A percentile compares a stretch with the other conserved stretches of the same genome.
These are phyloP conservation scores for Sylvicola cinctus DNA, from an alignment of 2,888 invertebrate genomes.

Conservation along the genomic window DNA sequence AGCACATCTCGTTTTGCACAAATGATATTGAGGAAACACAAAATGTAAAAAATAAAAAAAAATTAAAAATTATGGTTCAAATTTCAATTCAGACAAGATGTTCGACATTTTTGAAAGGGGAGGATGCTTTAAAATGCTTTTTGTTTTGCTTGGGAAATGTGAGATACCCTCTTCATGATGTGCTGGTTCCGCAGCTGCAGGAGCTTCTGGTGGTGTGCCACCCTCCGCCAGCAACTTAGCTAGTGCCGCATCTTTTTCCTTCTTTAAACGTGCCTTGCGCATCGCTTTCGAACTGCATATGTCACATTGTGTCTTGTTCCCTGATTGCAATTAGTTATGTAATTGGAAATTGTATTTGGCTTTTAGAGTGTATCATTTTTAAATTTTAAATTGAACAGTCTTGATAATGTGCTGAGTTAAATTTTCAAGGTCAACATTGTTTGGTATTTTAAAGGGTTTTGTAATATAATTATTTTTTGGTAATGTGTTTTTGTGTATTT, in stretches of 20 bases:
- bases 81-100: too few species aligned
- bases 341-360: not conserved
- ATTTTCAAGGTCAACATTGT: too few species aligned
- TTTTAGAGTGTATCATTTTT: not conserved
- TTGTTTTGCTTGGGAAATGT: too few species aligned
- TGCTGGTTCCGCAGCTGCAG: conserved; percentile 25
- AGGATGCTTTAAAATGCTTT: too few species aligned
- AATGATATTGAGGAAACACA: too few species aligned
- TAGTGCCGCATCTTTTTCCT: conserved; percentile 23
- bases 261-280: conserved; percentile 46
- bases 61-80: too few species aligned
- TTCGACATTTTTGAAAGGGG: too few species aligned
- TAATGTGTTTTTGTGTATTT: not conserved
- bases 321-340: conserved; percentile 25
- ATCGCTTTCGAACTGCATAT: conserved; percentile 56
- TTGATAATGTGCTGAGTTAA: too few species aligned
- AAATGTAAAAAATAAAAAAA: too few species aligned
- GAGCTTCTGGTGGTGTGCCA: conserved; percentile 27
- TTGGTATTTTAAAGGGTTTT: not conserved
- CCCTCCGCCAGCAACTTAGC: conserved; percentile 7
- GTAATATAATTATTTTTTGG: not conserved
- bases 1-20: too few species aligned
- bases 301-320: conserved; percentile 82
- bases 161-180: conserved; percentile 21
- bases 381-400: not conserved